phyloP scores from a whole-genome alignment of 1,140 invertebrate genomes.

The Eufriesea mexicana region DNA sequence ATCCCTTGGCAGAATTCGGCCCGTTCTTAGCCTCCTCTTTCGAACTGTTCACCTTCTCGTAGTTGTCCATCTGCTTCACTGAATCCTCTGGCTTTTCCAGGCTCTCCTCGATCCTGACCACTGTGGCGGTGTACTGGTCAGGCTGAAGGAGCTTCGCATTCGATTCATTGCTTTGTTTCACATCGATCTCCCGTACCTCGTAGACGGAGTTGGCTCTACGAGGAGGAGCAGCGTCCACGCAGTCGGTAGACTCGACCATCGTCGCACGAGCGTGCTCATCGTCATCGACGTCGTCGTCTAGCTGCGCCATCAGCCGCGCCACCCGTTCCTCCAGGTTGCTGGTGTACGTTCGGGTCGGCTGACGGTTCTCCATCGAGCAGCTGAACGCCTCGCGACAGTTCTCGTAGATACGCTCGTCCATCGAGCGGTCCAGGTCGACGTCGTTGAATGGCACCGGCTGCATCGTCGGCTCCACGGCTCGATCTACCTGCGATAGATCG shows the following conservation, averaged over 20 bases:
- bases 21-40: background rate
- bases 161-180: background rate
- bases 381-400: conserved; percentile 70
- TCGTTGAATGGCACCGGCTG: conserved; percentile 52
- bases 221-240: conserved; percentile 41
- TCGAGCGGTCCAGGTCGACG: conserved; percentile 72
- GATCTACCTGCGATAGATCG: conserved; percentile 78
- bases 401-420: conserved; percentile 77
- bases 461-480: conserved; percentile 63
- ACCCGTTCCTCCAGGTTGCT: conserved; percentile 74
- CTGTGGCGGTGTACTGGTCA: background rate
- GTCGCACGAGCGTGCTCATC: conserved; percentile 44
- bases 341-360: conserved; percentile 26
- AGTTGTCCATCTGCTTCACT: background rate
- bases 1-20: background rate
- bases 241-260: conserved; percentile 4
- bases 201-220: conserved; percentile 34
- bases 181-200: conserved; percentile 31
- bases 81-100: background rate
- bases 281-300: conserved; percentile 73
- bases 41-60: background rate
- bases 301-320: conserved; percentile 73
- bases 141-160: background rate
- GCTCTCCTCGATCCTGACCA: conserved; percentile 7
- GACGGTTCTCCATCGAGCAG: background rate